These are phyloP conservation scores for Xiphophorus birchmanni DNA, from an alignment of 2,797 vertebrate species.

Conservation along the genomic window DNA sequence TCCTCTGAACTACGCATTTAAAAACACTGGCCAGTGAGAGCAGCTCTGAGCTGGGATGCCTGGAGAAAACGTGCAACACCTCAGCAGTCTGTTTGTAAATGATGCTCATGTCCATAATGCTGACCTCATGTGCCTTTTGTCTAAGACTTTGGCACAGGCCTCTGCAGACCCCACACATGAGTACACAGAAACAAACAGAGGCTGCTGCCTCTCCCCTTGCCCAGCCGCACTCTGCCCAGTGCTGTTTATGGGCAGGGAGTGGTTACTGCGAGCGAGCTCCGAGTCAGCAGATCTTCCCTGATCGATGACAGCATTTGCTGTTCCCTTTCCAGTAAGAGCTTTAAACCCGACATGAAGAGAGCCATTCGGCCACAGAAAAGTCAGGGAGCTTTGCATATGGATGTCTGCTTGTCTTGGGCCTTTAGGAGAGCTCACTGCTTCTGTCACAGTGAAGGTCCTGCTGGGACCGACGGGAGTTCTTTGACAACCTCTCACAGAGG, in stretches of 20 bases:
- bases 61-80: not conserved
- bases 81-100: slow-evolving; percentile 24
- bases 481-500: slow-evolving; percentile 12
- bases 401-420: slow-evolving; percentile 35
- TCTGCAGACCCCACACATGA: slow-evolving; percentile 26
- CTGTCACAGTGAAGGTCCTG: slow-evolving; percentile 27
- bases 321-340: slow-evolving; percentile 81
- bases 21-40: slow-evolving; percentile 4
- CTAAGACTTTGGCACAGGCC: slow-evolving; percentile 11
- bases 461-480: slow-evolving; percentile 16
- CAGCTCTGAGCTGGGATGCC: not conserved
- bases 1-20: slow-evolving; percentile 18
- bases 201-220: slow-evolving; percentile 55
- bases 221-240: slow-evolving; percentile 68
- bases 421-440: slow-evolving; percentile 17
- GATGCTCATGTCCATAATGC: slow-evolving; percentile 9
- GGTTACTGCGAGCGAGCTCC: slow-evolving; percentile 68
- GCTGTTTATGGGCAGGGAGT: slow-evolving; percentile 77
- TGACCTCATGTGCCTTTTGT: slow-evolving; percentile 12
- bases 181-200: slow-evolving; percentile 29
- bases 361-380: slow-evolving; percentile 56
- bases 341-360: slow-evolving; percentile 72
- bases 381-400: slow-evolving; percentile 51
- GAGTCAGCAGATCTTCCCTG: slow-evolving; percentile 83
- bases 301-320: slow-evolving; percentile 82